Conservation (phyloP, 2,888 invertebrate species). For the Harpagoxenus sublaevis region DNA sequence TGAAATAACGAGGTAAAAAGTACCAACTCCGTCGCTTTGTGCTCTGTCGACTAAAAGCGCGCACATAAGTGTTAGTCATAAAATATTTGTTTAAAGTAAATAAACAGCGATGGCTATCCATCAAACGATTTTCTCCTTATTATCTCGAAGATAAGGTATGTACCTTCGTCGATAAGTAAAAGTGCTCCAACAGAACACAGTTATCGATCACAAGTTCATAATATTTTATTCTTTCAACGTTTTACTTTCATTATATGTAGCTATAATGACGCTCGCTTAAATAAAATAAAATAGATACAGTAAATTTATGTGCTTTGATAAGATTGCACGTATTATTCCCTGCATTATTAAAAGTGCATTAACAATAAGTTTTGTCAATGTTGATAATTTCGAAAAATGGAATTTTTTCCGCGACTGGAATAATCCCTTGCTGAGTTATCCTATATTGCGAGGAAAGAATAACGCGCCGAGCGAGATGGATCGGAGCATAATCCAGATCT, state of each 20-base stretch:
- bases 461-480: conserved; percentile 32
- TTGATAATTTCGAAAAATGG: background rate
- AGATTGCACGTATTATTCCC: background rate
- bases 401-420: background rate
- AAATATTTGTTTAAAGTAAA: conserved; percentile 22
- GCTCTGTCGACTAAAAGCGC: conserved; percentile 12
- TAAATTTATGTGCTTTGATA: background rate
- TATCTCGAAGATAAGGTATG: background rate
- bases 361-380: background rate
- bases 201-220: conserved; percentile 26
- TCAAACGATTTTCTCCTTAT: background rate
- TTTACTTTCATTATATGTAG: conserved; percentile 2
- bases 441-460: conserved; percentile 8
- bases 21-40: conserved; percentile 15
- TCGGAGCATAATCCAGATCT: conserved; percentile 57
- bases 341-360: conserved; percentile 1
- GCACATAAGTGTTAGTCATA: conserved; percentile 19
- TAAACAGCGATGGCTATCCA: background rate
- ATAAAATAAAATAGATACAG: conserved; percentile 1
- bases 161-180: background rate
- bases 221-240: background rate
- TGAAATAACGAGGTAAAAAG: conserved; percentile 40
- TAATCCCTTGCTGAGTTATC: conserved; percentile 2
- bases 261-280: conserved; percentile 20
- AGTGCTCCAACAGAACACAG: background rate